phyloP scores from a whole-genome alignment of 1,140 invertebrate genomes.

The Charaxes varanes region DNA sequence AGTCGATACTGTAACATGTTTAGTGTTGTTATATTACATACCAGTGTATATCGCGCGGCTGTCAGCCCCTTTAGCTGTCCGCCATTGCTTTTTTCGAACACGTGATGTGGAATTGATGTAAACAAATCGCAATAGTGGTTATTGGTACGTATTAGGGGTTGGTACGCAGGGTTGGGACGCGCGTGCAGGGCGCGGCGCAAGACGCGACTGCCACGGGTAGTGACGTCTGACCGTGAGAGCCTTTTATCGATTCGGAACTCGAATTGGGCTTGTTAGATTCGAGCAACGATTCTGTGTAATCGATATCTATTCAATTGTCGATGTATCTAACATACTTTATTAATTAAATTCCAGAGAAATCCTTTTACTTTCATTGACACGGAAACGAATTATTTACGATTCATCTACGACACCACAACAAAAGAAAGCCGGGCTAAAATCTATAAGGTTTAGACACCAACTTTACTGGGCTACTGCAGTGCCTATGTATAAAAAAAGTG shows the following conservation, averaged over 20 bases:
- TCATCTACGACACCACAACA: too few species aligned
- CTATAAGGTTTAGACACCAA: too few species aligned
- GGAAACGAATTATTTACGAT: too few species aligned
- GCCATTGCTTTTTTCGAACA: slow-evolving; percentile 45
- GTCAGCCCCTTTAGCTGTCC: slow-evolving; percentile 23
- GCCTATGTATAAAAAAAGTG: too few species aligned
- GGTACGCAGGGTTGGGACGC: slow-evolving; percentile 30
- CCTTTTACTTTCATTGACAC: too few species aligned
- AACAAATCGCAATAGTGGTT: slow-evolving; percentile 56
- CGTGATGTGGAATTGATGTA: slow-evolving; percentile 53
- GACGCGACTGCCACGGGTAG: slow-evolving; percentile 42
- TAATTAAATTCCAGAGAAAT: background rate
- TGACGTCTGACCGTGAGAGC: slow-evolving; percentile 30
- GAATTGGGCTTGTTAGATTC: slow-evolving; percentile 10
- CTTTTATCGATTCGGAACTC: slow-evolving; percentile 30
- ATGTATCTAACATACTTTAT: background rate
- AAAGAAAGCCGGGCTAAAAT: too few species aligned
- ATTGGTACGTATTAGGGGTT: slow-evolving; percentile 28
- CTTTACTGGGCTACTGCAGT: too few species aligned
- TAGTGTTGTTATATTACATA: slow-evolving; percentile 23
- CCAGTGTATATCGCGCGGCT: slow-evolving; percentile 22
- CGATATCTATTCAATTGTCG: slow-evolving; percentile 2
- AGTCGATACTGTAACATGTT: background rate
- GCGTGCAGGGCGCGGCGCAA: slow-evolving; percentile 42
- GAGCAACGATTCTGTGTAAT: slow-evolving; percentile 11